phyloP scores from a whole-genome alignment of 2,113 vertebrate species.

The Apteryx mantelli region DNA sequence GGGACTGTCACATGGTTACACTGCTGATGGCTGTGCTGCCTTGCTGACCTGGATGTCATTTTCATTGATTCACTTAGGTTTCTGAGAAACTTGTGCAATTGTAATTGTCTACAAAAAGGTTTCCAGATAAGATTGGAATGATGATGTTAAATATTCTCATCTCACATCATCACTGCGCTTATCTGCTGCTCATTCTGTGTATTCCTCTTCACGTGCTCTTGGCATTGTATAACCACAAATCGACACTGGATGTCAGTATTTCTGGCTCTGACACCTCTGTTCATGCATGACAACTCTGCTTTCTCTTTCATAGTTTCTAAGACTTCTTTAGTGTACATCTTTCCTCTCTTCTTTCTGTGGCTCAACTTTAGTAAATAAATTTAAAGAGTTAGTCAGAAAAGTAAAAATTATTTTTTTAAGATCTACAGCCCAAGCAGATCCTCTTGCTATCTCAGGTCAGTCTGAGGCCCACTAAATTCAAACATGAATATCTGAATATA shows the following conservation, averaged over 20 bases:
- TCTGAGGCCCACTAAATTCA: not conserved
- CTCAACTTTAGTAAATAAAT: not conserved
- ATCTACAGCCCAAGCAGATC: not conserved
- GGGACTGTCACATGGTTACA: not conserved
- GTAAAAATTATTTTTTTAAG: not conserved
- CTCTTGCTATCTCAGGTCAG: not conserved
- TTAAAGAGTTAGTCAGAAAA: not conserved
- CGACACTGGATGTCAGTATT: not conserved
- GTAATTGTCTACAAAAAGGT: not conserved
- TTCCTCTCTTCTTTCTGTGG: not conserved
- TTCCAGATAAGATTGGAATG: not conserved
- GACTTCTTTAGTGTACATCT: not conserved
- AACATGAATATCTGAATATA: not conserved
- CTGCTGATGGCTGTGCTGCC: not conserved
- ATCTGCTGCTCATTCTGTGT: not conserved
- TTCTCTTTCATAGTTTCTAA: not conserved
- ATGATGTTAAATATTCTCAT: not conserved
- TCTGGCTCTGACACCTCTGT: not conserved
- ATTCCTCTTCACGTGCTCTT: not conserved
- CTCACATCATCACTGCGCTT: not conserved
- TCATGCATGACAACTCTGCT: not conserved
- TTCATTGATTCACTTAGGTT: not conserved
- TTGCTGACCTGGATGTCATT: not conserved
- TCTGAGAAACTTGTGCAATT: not conserved
- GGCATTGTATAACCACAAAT: not conserved